These are phyloP conservation scores for Minunthozetes semirufus DNA, from an alignment of 2,888 invertebrate species.

Conservation along the genomic window DNA sequence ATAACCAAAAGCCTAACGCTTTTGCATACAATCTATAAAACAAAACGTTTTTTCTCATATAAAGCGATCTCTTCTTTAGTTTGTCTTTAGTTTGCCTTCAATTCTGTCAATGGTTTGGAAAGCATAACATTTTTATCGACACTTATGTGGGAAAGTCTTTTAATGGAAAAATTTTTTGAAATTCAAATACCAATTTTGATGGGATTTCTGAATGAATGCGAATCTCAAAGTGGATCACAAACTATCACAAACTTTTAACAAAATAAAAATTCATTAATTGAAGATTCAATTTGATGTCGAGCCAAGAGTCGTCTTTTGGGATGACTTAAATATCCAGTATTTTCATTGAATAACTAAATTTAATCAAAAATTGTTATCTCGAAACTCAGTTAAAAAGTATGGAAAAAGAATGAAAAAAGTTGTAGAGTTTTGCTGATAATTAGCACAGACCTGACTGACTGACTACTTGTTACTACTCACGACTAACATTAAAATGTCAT, in stretches of 20 bases:
- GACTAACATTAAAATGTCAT: constrained; percentile 12
- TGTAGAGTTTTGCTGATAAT: constrained; percentile 2
- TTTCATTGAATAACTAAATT: not conserved
- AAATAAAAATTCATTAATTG: not conserved
- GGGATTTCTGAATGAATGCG: no score
- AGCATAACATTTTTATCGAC: not conserved
- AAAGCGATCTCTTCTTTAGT: no score
- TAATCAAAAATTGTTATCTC: not conserved
- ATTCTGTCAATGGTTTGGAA: not conserved
- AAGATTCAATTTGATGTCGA: constrained; percentile 6
- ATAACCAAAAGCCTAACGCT: constrained; percentile 5
- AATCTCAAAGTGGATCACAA: no score
- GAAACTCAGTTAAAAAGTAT: not conserved
- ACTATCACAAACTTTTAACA: not conserved
- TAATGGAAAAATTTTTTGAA: no score
- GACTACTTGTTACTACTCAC: constrained; percentile 20
- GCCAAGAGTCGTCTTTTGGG: not conserved
- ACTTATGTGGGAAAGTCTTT: no score
- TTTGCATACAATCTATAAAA: not conserved
- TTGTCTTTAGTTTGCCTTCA: no score
- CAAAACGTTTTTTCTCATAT: not conserved
- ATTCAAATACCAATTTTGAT: no score
- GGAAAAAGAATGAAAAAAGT: constrained; percentile 3
- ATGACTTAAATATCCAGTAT: not conserved
- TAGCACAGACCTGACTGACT: not conserved